These are phyloP conservation scores for Ditylenchus weischeri DNA, from an alignment of 2,888 invertebrate genomes.

Conservation along the genomic window DNA sequence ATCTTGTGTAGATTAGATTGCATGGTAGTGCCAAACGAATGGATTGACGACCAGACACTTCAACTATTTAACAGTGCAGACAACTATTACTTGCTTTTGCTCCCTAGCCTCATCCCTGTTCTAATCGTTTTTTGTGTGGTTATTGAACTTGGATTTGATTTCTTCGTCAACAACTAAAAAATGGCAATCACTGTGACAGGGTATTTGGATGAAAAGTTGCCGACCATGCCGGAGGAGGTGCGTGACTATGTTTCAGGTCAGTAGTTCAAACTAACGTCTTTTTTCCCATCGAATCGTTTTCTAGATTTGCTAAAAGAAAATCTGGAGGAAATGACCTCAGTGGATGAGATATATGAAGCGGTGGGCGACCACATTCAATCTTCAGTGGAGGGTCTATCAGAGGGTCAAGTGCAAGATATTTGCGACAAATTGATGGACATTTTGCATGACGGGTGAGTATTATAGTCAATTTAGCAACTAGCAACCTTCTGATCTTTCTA, in stretches of 20 bases:
- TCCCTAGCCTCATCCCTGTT: constrained; percentile 29
- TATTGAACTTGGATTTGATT: constrained; percentile 30
- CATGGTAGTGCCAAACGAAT: constrained; percentile 22
- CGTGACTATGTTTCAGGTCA: constrained; percentile 45
- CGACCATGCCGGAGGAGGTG: constrained; percentile 46
- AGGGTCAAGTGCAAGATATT: constrained; percentile 39
- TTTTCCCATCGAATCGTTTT: not conserved
- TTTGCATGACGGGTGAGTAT: constrained; percentile 49
- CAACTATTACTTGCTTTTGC: constrained; percentile 28
- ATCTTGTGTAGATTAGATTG: not conserved
- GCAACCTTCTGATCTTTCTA: no score
- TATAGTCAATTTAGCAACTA: not conserved
- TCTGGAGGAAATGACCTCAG: constrained; percentile 46
- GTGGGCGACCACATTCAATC: constrained; percentile 52
- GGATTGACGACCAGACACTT: constrained; percentile 29
- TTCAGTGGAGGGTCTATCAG: constrained; percentile 24
- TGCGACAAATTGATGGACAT: constrained; percentile 48
- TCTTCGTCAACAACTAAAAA: constrained; percentile 32
- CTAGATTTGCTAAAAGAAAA: constrained; percentile 50
- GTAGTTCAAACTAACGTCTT: not conserved
- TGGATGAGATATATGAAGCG: constrained; percentile 52
- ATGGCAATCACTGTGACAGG: constrained; percentile 27
- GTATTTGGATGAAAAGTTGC: constrained; percentile 44
- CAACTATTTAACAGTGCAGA: constrained; percentile 28
- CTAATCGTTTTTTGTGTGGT: constrained; percentile 25